Conservation (phyloP, 1,140 invertebrate genomes). For the Polypedilum vanderplanki region DNA sequence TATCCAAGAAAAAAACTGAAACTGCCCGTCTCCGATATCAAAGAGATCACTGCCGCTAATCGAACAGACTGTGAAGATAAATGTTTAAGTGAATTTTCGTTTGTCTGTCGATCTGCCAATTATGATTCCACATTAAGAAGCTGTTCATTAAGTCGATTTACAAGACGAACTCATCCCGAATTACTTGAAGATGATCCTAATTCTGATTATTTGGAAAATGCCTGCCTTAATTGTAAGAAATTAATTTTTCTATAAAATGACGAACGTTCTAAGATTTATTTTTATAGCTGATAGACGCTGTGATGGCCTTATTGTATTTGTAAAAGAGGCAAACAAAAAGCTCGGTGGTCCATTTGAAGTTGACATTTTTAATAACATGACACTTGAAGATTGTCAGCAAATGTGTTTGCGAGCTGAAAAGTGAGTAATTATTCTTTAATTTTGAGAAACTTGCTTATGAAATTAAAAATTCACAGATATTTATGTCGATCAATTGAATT, state of each 20-base stretch:
- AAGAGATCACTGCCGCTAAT: conserved; percentile 71
- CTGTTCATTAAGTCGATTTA: conserved; percentile 66
- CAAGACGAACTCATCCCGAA: conserved; percentile 74
- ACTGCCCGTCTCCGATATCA: conserved; percentile 65
- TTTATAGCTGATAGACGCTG: conserved; percentile 69
- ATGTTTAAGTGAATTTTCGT: conserved; percentile 80
- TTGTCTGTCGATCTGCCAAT: conserved; percentile 78
- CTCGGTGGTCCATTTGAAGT: conserved; percentile 79
- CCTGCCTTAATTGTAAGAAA: conserved; percentile 71
- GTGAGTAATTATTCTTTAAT: conserved; percentile 43
- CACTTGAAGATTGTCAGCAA: conserved; percentile 73
- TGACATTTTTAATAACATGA: conserved; percentile 75
- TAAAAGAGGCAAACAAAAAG: conserved; percentile 83
- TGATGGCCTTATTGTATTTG: conserved; percentile 75
- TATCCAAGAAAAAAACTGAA: conserved; percentile 76
- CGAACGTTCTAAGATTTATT: conserved; percentile 32
- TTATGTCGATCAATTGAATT: conserved; percentile 86
- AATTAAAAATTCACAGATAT: conserved; percentile 56
- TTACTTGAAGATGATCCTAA: conserved; percentile 75
- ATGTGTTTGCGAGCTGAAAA: conserved; percentile 71
- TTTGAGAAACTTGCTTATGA: conserved; percentile 29
- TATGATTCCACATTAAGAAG: conserved; percentile 67
- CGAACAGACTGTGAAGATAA: conserved; percentile 84
- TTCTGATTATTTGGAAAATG: conserved; percentile 85
- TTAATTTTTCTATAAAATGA: conserved; percentile 29